Evolutionary conservation across 2,888 invertebrate species (phyloP).

Genomic region (Xanthorhoe spadicearia): DNA sequence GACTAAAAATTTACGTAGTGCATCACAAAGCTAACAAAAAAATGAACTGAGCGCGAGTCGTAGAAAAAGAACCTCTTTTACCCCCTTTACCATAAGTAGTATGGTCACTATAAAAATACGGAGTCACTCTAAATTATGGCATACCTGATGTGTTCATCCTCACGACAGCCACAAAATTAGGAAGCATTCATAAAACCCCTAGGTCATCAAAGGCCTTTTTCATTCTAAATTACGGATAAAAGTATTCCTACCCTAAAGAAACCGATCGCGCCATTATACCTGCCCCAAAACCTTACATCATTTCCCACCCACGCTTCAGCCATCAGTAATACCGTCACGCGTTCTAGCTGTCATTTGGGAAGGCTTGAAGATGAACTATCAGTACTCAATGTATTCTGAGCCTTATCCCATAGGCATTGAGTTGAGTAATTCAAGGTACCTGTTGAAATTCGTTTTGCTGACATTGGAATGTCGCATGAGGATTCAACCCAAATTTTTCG

Average conservation of each 20-base stretch:
- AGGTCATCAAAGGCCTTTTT: slow-evolving; percentile 1
- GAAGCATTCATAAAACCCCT: neutral
- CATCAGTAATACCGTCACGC: slow-evolving; percentile 38
- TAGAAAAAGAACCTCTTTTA: too few species aligned
- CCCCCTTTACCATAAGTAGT: neutral
- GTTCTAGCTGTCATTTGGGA: slow-evolving; percentile 32
- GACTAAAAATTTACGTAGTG: too few species aligned
- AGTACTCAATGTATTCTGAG: slow-evolving; percentile 16
- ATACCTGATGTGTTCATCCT: neutral
- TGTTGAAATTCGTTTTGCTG: slow-evolving; percentile 33
- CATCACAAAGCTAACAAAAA: neutral
- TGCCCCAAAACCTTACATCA: slow-evolving; percentile 32
- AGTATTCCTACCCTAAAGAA: slow-evolving; percentile 24
- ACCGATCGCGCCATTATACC: slow-evolving; percentile 30
- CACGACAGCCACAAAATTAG: neutral
- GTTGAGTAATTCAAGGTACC: slow-evolving; percentile 17
- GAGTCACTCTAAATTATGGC: neutral
- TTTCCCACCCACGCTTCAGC: slow-evolving; percentile 27
- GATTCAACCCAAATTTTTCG: slow-evolving; percentile 16
- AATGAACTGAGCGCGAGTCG: neutral
- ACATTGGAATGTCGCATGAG: slow-evolving; percentile 23
- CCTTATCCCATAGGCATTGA: slow-evolving; percentile 15
- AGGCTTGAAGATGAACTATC: slow-evolving; percentile 34
- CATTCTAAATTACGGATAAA: slow-evolving; percentile 16
- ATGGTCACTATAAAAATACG: neutral